phyloP scores from a whole-genome alignment of 2,888 invertebrate species.

The Abrostola tripartita region DNA sequence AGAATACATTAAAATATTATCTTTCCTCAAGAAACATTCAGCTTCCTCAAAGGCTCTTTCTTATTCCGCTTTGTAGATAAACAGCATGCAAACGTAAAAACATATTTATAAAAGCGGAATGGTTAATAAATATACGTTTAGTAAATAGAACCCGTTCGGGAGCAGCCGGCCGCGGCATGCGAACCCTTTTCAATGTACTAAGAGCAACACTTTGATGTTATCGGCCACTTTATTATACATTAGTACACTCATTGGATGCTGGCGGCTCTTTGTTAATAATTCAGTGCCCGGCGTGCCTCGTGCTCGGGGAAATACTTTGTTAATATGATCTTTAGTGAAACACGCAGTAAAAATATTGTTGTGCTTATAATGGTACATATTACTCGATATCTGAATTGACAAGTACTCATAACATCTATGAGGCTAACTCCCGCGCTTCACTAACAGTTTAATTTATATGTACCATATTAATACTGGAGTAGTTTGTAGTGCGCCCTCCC shows the following conservation, averaged over 20 bases:
- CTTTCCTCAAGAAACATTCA: too few species aligned
- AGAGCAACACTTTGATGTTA: constrained; percentile 6
- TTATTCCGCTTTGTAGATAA: too few species aligned
- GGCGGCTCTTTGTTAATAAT: constrained; percentile 1
- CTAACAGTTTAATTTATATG: constrained; percentile 13
- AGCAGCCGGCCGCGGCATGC: not conserved
- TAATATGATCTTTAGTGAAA: not conserved
- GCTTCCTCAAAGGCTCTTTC: too few species aligned
- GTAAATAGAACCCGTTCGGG: not conserved
- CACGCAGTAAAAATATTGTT: too few species aligned
- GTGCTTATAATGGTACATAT: too few species aligned
- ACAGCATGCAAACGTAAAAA: not conserved
- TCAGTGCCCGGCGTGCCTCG: not conserved
- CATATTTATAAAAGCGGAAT: not conserved
- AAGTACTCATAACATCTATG: not conserved
- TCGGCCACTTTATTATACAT: constrained; percentile 1
- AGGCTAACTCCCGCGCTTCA: not conserved
- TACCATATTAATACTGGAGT: constrained; percentile 29
- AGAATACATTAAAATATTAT: too few species aligned
- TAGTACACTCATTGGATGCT: not conserved
- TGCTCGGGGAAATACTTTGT: not conserved
- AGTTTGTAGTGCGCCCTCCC: constrained; percentile 15
- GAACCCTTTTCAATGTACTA: constrained; percentile 1
- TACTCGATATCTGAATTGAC: too few species aligned
- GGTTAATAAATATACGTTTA: constrained; percentile 5